phyloP scores from a whole-genome alignment of 2,113 vertebrate species.

The Eleginops maclovinus region DNA sequence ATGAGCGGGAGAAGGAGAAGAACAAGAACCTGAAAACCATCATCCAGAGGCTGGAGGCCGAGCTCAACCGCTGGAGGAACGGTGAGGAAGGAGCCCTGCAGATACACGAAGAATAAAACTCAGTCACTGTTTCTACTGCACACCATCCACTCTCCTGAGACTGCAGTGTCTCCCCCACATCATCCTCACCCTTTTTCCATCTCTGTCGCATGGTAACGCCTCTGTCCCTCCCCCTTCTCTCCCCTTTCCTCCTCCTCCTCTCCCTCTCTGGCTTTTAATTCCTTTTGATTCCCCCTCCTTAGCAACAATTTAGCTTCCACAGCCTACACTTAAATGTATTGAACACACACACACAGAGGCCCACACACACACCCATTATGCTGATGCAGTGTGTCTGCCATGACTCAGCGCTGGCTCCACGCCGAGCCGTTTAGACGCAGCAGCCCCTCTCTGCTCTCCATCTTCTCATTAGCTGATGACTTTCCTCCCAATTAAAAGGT shows the following conservation, averaged over 20 bases:
- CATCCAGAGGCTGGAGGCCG: slow-evolving; percentile 90
- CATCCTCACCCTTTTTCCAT: slow-evolving; percentile 11
- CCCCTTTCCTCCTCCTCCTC: background rate
- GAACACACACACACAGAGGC: background rate
- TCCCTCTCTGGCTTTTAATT: background rate
- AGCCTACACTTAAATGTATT: background rate
- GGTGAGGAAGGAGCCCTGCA: slow-evolving; percentile 79
- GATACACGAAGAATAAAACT: too few species aligned
- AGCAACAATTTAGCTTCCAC: slow-evolving; percentile 33
- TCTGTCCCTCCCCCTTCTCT: background rate
- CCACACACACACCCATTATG: slow-evolving; percentile 8
- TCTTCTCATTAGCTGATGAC: slow-evolving; percentile 9
- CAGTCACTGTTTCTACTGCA: background rate
- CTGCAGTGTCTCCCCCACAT: slow-evolving; percentile 34
- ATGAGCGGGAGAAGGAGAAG: slow-evolving; percentile 94
- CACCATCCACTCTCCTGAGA: slow-evolving; percentile 1
- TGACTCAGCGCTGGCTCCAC: slow-evolving; percentile 48
- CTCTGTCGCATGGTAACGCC: slow-evolving; percentile 55
- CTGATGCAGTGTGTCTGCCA: slow-evolving; percentile 39
- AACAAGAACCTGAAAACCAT: slow-evolving; percentile 89
- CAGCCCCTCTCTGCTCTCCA: background rate
- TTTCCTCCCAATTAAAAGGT: slow-evolving; percentile 11
- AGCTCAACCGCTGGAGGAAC: slow-evolving; percentile 92
- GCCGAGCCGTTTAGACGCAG: slow-evolving; percentile 14
- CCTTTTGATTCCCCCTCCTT: slow-evolving; percentile 35